Percentiles rank a stretch among this genome's conserved stretches.
Conservation (phyloP, 2,797 vertebrate genomes). For the Fringilla coelebs region DNA sequence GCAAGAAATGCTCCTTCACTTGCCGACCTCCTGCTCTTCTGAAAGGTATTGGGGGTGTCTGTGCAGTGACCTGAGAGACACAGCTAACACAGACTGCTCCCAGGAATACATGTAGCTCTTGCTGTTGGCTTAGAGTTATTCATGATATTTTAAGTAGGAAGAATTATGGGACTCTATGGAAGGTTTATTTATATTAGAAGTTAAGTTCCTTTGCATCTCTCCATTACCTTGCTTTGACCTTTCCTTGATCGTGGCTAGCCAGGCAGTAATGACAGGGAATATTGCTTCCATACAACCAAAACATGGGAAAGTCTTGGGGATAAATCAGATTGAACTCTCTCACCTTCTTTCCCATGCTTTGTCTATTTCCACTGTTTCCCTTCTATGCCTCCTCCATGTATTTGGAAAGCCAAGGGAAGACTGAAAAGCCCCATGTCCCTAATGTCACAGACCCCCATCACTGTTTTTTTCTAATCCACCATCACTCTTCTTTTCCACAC, state of each 20-base stretch:
- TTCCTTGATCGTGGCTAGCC: neutral
- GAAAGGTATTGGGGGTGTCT: conserved; percentile 78
- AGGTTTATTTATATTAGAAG: conserved; percentile 61
- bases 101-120: neutral
- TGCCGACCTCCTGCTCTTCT: conserved; percentile 91
- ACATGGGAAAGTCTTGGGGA: conserved; percentile 39
- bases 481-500: neutral
- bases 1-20: conserved; percentile 89
- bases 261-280: neutral
- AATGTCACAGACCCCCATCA: neutral
- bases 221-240: conserved; percentile 30
- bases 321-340: conserved; percentile 22
- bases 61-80: neutral
- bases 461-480: neutral
- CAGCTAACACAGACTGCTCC: neutral
- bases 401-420: neutral
- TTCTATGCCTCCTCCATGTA: neutral
- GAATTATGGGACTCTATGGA: conserved; percentile 22
- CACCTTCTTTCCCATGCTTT: conserved; percentile 12
- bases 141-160: conserved; percentile 52
- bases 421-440: neutral
- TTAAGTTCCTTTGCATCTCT: conserved; percentile 27
- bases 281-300: conserved; percentile 54
- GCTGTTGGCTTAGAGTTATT: conserved; percentile 33
- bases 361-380: neutral